Base-by-base conservation (phyloP, 2,797 vertebrate species). In the Thamnophis elegans region DNA sequence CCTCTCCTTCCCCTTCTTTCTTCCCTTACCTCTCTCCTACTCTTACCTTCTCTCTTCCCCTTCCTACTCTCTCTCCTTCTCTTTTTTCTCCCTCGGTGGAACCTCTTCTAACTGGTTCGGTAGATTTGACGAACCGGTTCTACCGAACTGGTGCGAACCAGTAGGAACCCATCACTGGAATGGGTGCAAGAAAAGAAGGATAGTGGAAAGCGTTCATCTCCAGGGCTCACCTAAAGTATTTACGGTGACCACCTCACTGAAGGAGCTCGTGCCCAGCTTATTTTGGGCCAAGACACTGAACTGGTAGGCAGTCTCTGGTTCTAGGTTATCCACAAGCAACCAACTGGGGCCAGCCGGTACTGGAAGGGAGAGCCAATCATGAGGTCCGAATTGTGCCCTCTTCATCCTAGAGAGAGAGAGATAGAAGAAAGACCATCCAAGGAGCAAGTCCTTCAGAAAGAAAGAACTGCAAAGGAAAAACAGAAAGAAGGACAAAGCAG, bases 241-340 rank as follows among this genome's bases (percentile, higher is more conserved):
- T 98, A 99, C 98, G 97, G 99, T 99, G 98, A 99, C 98, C 98
- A 99, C 99, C 98, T 99, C 99, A 95, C 99, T 99, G 98, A 99
- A 99, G 96, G 99, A 99, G 96, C 99, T 99, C 0, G 99, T 99
- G 95, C 99, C 99, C 98, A 99, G 98, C 97, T 99, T 99, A 98
- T 99, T 99, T 96, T 99, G 99, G 95, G 99, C 99, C 98, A 99
- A 97, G 97, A 99, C 99, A 96, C 99, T 99, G 98, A 99, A 99
- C 98, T 99, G 99, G 97, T 99, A 99, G 5, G 99, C 98, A 1
- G 99, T 99, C 98, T 99, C 99, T 3, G 98, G 97, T 98, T 99
- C 99, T 97, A 99, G 96, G 82, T 98, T 98, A 91, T 99, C 98
- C 96, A 99, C 98, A 96, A 99, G 95, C 94, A 99, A 96, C 98